Base-by-base conservation (phyloP, 2,888 invertebrate species). In the Hemistola chrysoprasaria region DNA sequence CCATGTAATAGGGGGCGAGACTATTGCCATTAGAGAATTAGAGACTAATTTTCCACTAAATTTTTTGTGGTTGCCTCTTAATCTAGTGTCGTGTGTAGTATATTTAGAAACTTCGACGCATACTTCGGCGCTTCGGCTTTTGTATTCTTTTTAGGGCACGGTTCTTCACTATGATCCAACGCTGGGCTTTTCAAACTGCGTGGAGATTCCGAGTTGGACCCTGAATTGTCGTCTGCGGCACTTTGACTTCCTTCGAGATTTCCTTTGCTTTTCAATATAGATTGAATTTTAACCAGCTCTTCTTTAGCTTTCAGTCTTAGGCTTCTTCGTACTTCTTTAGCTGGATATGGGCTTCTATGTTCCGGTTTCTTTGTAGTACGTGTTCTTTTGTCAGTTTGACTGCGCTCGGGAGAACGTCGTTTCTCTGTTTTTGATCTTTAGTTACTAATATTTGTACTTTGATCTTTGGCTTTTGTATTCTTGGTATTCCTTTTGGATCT, bases 181-280 rank as follows among this genome's bases (percentile, higher is more conserved):
- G 67, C 62, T 0, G 70, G 48, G 26, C 80, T 62, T 42, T 83
- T 82, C 6, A 71, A 43, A 32, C 44, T 59, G 26, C 50, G 64
- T 1, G 72, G 68, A 0, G 79, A 68, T 25, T 76, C 75, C 1
- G 43, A 22, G 39, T 69, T 64, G 0, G 79, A 76, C 8, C 65
- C 73, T 0, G 74, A 65, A 6, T 69, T 20, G 47, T 68, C 71
- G 35, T 82, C 83, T 0, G 82, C 72, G 0, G 67, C 59, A 50
- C 85, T 86, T 25, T 75, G 63, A n/a, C n/a, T n/a, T n/a, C n/a
- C n/a, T 30, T 84, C 79, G 8, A 61, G 56, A 3, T 44, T 41
- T 1, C 34, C 50, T 43, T 31, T 55, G 22, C 58, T 62, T 33
- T 67, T 70, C 2, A 58, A 41, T 29, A 66, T 62, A 16, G 65